A percentile compares a stretch with the other conserved stretches of the same genome.
These are phyloP conservation scores for Deilephila elpenor DNA, from an alignment of 2,888 invertebrate genomes.

Conservation along the genomic window DNA sequence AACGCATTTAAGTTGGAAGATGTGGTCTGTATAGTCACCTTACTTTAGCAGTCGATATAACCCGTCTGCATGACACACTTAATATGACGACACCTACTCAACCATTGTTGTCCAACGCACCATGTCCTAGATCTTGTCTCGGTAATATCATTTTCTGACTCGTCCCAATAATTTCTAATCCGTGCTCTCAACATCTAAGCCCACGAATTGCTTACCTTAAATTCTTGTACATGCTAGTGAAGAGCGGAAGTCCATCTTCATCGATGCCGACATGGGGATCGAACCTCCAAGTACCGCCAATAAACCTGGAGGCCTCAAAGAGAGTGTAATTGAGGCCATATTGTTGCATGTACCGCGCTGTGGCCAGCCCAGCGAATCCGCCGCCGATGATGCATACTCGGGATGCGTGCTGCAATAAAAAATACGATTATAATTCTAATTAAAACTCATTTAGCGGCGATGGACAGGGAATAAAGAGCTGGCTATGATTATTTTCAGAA, in stretches of 20 bases:
- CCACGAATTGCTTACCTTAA: slow-evolving; percentile 69
- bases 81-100: too few species aligned
- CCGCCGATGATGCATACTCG: slow-evolving; percentile 87
- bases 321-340: slow-evolving; percentile 82
- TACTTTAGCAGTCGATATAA: too few species aligned
- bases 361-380: slow-evolving; percentile 89
- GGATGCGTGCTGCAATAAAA: slow-evolving; percentile 29
- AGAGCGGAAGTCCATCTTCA: slow-evolving; percentile 87
- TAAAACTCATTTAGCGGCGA: too few species aligned
- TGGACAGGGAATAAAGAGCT: too few species aligned
- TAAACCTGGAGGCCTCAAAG: slow-evolving; percentile 87
- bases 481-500: too few species aligned
- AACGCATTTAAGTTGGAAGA: too few species aligned
- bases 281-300: slow-evolving; percentile 94
- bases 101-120: too few species aligned
- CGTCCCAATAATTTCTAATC: background rate
- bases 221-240: slow-evolving; percentile 92
- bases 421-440: too few species aligned
- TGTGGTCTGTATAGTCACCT: too few species aligned
- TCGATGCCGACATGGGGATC: slow-evolving; percentile 86
- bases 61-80: too few species aligned
- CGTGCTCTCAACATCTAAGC: background rate
- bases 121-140: too few species aligned
- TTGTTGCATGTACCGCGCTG: slow-evolving; percentile 85
- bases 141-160: too few species aligned